Conservation (phyloP, 1,140 invertebrate species). For the Brachionus rotundiformis region DNA sequence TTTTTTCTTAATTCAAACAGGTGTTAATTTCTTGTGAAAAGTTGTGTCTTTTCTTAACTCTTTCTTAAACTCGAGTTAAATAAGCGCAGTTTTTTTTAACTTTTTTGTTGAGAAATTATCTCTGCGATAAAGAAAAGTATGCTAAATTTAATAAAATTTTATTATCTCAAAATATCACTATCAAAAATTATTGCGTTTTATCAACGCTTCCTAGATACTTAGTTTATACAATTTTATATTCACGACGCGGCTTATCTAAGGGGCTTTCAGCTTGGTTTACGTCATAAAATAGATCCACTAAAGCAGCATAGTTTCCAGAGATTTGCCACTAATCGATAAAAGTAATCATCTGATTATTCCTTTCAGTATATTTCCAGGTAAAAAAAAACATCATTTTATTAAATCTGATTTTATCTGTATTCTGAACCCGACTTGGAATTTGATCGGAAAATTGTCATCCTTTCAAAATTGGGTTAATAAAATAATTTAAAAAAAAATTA, state of each 20-base stretch:
- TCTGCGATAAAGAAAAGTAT: neutral
- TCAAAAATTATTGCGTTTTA: neutral
- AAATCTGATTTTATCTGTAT: too few species aligned
- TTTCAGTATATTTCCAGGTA: neutral
- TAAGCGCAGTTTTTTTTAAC: neutral
- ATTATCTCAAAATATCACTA: constrained; percentile 1
- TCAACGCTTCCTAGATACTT: neutral
- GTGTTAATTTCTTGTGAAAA: neutral
- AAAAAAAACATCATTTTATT: neutral
- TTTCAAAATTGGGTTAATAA: neutral
- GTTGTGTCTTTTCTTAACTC: neutral
- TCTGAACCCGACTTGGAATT: too few species aligned
- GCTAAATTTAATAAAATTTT: neutral
- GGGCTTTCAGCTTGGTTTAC: neutral
- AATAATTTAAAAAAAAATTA: neutral
- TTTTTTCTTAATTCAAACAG: neutral
- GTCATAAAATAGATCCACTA: neutral
- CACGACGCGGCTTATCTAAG: neutral
- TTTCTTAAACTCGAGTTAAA: neutral
- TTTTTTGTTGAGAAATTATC: too few species aligned
- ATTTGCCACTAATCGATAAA: neutral
- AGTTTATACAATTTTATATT: neutral
- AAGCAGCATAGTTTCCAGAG: neutral
- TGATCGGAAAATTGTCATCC: too few species aligned
- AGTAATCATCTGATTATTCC: neutral